Evolutionary conservation across 2,113 vertebrate genomes (phyloP).

Genomic region (Melanotaenia duboulayi): DNA sequence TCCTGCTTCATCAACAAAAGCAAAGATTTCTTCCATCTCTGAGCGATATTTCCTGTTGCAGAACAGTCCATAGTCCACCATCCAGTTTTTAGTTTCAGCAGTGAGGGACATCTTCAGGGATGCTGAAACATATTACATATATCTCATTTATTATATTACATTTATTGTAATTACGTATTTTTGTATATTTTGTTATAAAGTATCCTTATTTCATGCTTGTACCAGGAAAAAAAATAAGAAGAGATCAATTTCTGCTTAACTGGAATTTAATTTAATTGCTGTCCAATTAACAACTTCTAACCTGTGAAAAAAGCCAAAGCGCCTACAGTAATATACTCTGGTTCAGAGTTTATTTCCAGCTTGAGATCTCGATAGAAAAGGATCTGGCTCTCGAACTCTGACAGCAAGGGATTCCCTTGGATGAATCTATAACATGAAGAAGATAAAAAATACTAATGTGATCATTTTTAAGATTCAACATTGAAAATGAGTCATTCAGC

Average conservation of each 20-base stretch:
- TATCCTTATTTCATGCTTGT: too few species aligned
- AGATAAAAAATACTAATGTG: not conserved
- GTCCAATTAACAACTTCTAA: slow-evolving; percentile 50
- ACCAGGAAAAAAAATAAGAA: slow-evolving; percentile 3
- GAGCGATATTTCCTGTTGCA: slow-evolving; percentile 90
- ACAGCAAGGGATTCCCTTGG: slow-evolving; percentile 84
- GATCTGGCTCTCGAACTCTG: slow-evolving; percentile 93
- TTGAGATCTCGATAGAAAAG: slow-evolving; percentile 89
- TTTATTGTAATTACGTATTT: too few species aligned
- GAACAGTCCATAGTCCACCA: slow-evolving; percentile 85
- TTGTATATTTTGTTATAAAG: too few species aligned
- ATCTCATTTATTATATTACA: too few species aligned
- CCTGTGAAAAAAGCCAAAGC: slow-evolving; percentile 91
- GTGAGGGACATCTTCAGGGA: slow-evolving; percentile 90
- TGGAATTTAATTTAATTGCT: not conserved
- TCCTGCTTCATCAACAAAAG: slow-evolving; percentile 88
- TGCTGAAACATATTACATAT: slow-evolving; percentile 66
- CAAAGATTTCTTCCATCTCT: slow-evolving; percentile 93
- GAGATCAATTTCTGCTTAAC: not conserved
- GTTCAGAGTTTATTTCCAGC: slow-evolving; percentile 88
- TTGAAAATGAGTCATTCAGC: not conserved
- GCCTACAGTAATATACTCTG: slow-evolving; percentile 89
- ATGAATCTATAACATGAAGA: slow-evolving; percentile 70
- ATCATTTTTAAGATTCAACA: not conserved
- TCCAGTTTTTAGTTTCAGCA: slow-evolving; percentile 92